Base-by-base conservation (phyloP, 2,113 vertebrate genomes). In the Gallinago jamesoni region DNA sequence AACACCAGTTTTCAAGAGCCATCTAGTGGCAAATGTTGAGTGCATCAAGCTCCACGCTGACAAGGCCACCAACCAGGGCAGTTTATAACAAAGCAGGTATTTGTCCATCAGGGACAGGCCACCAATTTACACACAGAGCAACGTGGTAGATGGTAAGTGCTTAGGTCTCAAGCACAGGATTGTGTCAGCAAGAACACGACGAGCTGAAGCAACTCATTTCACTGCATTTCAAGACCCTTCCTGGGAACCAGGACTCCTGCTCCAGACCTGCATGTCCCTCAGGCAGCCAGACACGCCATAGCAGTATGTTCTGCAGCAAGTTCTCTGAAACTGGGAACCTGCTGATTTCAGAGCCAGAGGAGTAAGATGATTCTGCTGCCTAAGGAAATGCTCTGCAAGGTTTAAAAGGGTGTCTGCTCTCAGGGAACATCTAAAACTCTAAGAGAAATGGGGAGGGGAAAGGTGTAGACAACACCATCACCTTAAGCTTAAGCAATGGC, bases 1-100 rank as follows among this genome's bases (percentile, higher is more conserved):
- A 59, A 43, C n/a, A 15, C 23, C 48, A 53, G 70, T 14, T 82
- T 39, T n/a, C 25, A 73, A 91, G 89, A 84, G 94, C 94, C 92
- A 89, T 35, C 85, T 95, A 86, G 84, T 66, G 89, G 87, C 69
- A 76, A 37, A 72, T 1, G 22, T 8, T 5, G 18, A 60, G 27
- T 13, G 70, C 28, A 15, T 30, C 77, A n/a, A 3, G 21, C 31
- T 39, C n/a, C 59, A 8, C 0, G 33, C 41, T 28, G 64, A 15
- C 12, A 5, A 22, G 39, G 67, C 56, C 62, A 83, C 67, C 50
- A 45, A 23, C 19, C 39, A 30, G 66, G 25, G 17, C 28, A 33
- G 72, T 7, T 79, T 39, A 55, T 66, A 69, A 79, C 0, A 19
- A 69, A 59, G n/a, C 37, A 48, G 55, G 27, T 21, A 28, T 43